A percentile compares a stretch with the other conserved stretches of the same genome.
phyloP scores from a whole-genome alignment of 2,888 invertebrate species.

The Cistogaster globosa region DNA sequence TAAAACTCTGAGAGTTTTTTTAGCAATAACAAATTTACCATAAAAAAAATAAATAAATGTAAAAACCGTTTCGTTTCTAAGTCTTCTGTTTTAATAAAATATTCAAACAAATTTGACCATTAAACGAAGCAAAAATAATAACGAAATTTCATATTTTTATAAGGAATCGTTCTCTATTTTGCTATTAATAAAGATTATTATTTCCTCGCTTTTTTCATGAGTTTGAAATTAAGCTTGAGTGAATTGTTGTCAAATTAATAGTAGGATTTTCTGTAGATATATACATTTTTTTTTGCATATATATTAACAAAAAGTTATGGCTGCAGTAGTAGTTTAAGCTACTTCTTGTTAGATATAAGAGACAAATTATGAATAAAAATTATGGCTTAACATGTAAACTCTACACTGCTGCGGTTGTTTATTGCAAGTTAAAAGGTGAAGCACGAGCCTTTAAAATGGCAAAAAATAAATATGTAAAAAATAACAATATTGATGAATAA shows the following conservation, averaged over 20 bases:
- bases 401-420: constrained; percentile 38
- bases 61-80: constrained; percentile 14
- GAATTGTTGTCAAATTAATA: constrained; percentile 70
- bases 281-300: constrained; percentile 2
- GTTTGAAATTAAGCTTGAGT: constrained; percentile 55
- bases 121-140: neutral
- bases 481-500: neutral
- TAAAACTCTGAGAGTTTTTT: too few relatives aligned
- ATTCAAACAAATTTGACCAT: too few relatives aligned
- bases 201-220: constrained; percentile 23
- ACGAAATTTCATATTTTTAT: neutral
- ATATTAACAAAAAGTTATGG: neutral
- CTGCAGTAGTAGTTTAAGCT: constrained; percentile 16
- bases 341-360: constrained; percentile 21
- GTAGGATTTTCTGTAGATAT: constrained; percentile 35
- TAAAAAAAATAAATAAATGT: too few relatives aligned
- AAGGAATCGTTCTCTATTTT: constrained; percentile 19
- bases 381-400: constrained; percentile 63
- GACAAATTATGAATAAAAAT: constrained; percentile 65
- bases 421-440: constrained; percentile 64
- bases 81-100: constrained; percentile 13
- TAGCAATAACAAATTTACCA: too few relatives aligned
- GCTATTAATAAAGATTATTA: constrained; percentile 9
- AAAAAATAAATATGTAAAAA: neutral
- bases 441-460: constrained; percentile 56